These are phyloP conservation scores for Drosophila demipolita DNA, from an alignment of 2,888 invertebrate genomes.

Conservation along the genomic window DNA sequence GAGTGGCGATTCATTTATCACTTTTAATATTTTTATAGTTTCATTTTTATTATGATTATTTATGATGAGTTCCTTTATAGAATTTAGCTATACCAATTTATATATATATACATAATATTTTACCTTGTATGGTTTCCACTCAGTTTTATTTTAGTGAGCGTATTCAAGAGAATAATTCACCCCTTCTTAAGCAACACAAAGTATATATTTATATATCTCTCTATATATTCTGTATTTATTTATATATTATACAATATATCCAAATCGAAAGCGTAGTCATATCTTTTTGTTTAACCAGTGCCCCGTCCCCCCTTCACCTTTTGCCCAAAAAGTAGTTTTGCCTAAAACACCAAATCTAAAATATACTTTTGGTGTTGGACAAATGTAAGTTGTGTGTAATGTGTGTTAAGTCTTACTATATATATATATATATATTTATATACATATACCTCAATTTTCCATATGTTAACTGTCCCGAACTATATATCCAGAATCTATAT, in stretches of 20 bases:
- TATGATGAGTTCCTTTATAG: constrained; percentile 43
- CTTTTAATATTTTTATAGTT: constrained; percentile 38
- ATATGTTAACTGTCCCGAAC: constrained; percentile 50
- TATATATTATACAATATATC: constrained; percentile 37
- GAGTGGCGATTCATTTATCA: constrained; percentile 70
- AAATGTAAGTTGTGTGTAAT: constrained; percentile 54
- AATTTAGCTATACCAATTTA: constrained; percentile 13
- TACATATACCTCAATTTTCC: constrained; percentile 10
- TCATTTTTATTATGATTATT: constrained; percentile 21
- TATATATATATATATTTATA: not conserved
- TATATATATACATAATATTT: constrained; percentile 18
- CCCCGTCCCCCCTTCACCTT: constrained; percentile 17
- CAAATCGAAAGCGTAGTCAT: constrained; percentile 59
- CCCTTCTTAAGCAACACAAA: constrained; percentile 60
- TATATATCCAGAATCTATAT: constrained; percentile 39
- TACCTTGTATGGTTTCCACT: constrained; percentile 59
- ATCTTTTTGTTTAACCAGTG: constrained; percentile 33
- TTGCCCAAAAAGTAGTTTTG: constrained; percentile 65
- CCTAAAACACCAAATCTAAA: constrained; percentile 23
- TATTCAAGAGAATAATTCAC: constrained; percentile 1
- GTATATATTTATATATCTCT: constrained; percentile 75
- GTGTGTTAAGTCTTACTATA: constrained; percentile 34
- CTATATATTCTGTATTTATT: constrained; percentile 45
- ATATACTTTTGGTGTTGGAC: constrained; percentile 69
- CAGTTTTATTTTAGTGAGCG: constrained; percentile 35